Conservation (phyloP, 2,797 vertebrate species). For the Ara ararauna region DNA sequence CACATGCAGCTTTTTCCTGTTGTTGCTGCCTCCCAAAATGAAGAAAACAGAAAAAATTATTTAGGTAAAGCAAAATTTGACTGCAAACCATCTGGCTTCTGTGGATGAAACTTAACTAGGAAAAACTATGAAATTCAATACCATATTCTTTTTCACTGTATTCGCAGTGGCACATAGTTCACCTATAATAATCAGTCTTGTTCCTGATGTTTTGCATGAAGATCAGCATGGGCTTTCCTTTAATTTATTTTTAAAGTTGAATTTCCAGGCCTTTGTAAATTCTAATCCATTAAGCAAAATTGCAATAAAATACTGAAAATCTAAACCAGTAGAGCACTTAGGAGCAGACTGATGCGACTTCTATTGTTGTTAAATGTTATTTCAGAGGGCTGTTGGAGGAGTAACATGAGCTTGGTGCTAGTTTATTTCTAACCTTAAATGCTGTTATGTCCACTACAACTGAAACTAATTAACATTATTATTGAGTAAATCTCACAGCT, state of each 20-base stretch:
- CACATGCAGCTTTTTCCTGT: not conserved
- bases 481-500: not conserved
- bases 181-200: not conserved
- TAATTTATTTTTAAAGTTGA: not conserved
- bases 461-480: not conserved
- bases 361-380: not conserved
- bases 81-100: not conserved
- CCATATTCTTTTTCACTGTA: not conserved
- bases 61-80: not conserved
- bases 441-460: not conserved
- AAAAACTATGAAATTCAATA: not conserved
- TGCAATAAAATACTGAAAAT: not conserved
- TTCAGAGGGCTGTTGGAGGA: not conserved
- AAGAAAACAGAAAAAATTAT: not conserved
- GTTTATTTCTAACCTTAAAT: not conserved
- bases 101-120: not conserved
- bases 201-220: not conserved
- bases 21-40: accelerated
- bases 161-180: not conserved
- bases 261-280: not conserved
- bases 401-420: not conserved
- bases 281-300: not conserved
- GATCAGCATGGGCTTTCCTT: not conserved
- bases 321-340: not conserved
- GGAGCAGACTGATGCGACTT: not conserved